Evolutionary conservation across 2,888 invertebrate genomes (phyloP).

Genomic region (Pterostichus niger): DNA sequence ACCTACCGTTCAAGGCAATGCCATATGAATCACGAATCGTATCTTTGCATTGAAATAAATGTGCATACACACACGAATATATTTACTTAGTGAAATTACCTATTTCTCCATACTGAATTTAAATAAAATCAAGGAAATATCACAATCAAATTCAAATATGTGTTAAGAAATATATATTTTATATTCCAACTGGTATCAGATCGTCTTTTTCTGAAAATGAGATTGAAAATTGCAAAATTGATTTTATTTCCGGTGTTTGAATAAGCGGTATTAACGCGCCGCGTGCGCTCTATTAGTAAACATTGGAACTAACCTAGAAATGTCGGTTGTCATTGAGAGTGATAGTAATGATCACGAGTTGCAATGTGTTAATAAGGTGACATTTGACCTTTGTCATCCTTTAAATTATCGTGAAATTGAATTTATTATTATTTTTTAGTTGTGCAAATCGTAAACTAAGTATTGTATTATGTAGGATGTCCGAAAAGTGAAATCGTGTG

Average conservation of each 20-base stretch:
- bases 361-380: conserved; percentile 24
- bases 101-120: no score
- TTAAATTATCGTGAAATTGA: conserved; percentile 3
- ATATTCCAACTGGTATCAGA: not conserved
- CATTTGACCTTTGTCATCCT: conserved; percentile 50
- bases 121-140: not conserved
- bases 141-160: conserved; percentile 13
- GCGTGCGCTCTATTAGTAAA: conserved; percentile 62
- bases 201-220: not conserved
- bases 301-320: conserved; percentile 61
- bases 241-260: conserved; percentile 8
- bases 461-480: conserved; percentile 42
- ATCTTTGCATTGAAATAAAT: conserved; percentile 20
- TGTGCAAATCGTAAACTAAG: conserved; percentile 16
- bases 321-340: conserved; percentile 62
- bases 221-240: not conserved
- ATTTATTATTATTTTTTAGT: conserved; percentile 54
- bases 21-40: conserved; percentile 26
- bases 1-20: conserved; percentile 34
- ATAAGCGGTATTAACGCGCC: not conserved
- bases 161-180: not conserved
- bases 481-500: conserved; percentile 54
- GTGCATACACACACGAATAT: conserved; percentile 15
- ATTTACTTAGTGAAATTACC: conserved; percentile 34
- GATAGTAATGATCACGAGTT: conserved; percentile 55